Conservation (phyloP, 1,140 invertebrate species). For the Lineus longissimus region DNA sequence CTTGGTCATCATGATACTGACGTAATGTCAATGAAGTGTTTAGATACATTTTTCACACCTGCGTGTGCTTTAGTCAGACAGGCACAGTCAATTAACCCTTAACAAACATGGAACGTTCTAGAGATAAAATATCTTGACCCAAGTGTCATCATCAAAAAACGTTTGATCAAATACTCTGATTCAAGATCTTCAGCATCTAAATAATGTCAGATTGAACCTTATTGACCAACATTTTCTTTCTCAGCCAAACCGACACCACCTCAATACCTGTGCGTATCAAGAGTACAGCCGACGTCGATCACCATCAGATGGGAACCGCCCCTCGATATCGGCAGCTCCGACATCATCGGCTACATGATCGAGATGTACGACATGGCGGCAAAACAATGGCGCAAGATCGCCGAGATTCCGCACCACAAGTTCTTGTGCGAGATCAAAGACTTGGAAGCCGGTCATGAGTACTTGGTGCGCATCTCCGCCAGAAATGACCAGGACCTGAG, state of each 20-base stretch:
- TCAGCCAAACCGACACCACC: conserved; percentile 41
- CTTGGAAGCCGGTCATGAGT: conserved; percentile 88
- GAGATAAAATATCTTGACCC: too few species aligned
- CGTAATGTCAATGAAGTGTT: too few species aligned
- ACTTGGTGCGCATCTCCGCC: conserved; percentile 89
- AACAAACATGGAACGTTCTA: too few species aligned
- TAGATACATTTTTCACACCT: too few species aligned
- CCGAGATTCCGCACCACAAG: conserved; percentile 27
- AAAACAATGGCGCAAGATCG: conserved; percentile 61
- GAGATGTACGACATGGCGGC: conserved; percentile 69
- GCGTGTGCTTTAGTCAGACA: too few species aligned
- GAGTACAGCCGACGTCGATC: conserved; percentile 40
- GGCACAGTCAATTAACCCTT: too few species aligned
- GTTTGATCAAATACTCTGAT: too few species aligned
- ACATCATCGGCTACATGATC: conserved; percentile 84
- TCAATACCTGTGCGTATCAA: conserved; percentile 31
- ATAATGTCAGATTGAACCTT: too few species aligned
- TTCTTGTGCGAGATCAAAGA: conserved; percentile 40
- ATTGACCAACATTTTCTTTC: conserved; percentile 7
- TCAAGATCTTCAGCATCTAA: too few species aligned
- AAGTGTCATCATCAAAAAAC: too few species aligned
- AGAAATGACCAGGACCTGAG: conserved; percentile 87
- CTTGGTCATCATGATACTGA: too few species aligned
- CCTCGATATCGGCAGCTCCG: conserved; percentile 93
- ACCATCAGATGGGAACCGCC: conserved; percentile 81